phyloP scores from a whole-genome alignment of 1,140 invertebrate genomes.

The Penaeus japonicus region DNA sequence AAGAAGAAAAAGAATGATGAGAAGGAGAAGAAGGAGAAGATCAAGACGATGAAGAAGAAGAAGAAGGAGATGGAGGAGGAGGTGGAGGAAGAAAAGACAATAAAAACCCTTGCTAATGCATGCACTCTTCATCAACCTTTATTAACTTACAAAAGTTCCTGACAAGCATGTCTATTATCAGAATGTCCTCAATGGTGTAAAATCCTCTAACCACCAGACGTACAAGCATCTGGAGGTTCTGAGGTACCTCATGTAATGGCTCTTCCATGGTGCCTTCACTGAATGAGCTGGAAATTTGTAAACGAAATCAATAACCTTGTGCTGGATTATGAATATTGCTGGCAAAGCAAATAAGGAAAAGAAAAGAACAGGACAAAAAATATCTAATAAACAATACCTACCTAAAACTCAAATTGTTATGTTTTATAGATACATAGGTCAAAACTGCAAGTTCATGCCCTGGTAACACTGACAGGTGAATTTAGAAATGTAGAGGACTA shows the following conservation, averaged over 20 bases:
- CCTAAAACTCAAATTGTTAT: no score
- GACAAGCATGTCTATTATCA: conserved; percentile 94
- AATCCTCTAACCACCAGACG: conserved; percentile 90
- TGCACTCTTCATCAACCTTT: neutral
- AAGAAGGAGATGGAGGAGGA: neutral
- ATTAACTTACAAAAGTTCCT: conserved; percentile 76
- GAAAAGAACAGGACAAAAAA: no score
- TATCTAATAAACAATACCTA: no score
- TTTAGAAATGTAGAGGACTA: no score
- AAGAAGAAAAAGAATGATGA: neutral
- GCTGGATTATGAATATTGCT: no score
- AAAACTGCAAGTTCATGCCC: no score
- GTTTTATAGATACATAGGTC: no score
- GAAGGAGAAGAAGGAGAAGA: neutral
- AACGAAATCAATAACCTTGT: neutral
- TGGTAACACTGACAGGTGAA: no score
- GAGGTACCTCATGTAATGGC: conserved; percentile 83
- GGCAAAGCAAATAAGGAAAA: no score
- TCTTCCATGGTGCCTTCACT: conserved; percentile 34
- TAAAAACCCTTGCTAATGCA: no score
- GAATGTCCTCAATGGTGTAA: conserved; percentile 90
- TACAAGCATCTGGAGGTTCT: conserved; percentile 88
- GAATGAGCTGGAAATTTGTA: neutral
- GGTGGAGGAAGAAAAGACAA: neutral
- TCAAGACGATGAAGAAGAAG: neutral